phyloP scores from a whole-genome alignment of 1,140 invertebrate genomes.

The Dendroctonus ponderosae region DNA sequence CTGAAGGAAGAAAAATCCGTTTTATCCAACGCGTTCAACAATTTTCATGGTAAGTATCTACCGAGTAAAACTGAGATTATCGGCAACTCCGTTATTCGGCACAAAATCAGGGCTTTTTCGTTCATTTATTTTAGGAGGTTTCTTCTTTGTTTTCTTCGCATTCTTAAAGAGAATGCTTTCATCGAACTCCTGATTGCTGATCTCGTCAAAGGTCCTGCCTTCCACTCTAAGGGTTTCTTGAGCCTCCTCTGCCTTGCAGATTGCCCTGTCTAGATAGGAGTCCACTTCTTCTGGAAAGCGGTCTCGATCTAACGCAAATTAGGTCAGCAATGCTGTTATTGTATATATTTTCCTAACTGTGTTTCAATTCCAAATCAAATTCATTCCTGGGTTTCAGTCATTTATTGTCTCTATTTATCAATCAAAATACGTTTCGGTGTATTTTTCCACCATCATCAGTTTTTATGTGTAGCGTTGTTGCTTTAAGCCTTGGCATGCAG shows the following conservation, averaged over 20 bases:
- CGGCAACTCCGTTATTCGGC: too few relatives aligned
- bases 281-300: neutral
- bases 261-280: conserved; percentile 5
- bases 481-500: too few relatives aligned
- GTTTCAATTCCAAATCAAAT: too few relatives aligned
- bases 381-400: too few relatives aligned
- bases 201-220: conserved; percentile 51
- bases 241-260: conserved; percentile 58
- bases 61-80: too few relatives aligned
- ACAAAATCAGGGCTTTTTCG: conserved; percentile 13
- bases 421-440: too few relatives aligned
- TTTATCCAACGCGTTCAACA: too few relatives aligned
- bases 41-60: too few relatives aligned
- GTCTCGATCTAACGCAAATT: neutral
- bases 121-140: conserved; percentile 41
- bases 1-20: conserved; percentile 12
- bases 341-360: too few relatives aligned
- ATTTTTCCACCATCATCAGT: too few relatives aligned
- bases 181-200: conserved; percentile 57
- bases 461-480: too few relatives aligned
- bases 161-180: conserved; percentile 56
- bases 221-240: conserved; percentile 51
- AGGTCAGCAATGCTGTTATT: neutral
- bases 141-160: conserved; percentile 48
- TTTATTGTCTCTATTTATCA: too few relatives aligned